phyloP scores from a whole-genome alignment of 2,113 vertebrate genomes.

The Pionites leucogaster region DNA sequence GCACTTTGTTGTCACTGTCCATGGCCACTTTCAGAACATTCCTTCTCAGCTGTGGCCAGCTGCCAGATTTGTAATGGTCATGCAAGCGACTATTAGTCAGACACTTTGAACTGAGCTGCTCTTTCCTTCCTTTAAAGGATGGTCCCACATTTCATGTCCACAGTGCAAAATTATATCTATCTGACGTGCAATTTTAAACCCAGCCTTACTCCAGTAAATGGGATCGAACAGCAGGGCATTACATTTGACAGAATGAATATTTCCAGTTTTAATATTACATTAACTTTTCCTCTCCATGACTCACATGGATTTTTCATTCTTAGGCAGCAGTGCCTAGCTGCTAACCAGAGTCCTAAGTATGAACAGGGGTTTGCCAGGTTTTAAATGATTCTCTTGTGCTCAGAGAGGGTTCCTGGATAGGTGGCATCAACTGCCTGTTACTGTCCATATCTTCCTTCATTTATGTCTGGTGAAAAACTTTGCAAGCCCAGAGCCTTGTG shows the following conservation, averaged over 20 bases:
- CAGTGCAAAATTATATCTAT: slow-evolving; percentile 61
- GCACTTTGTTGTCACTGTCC: background rate
- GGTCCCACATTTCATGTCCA: slow-evolving; percentile 11
- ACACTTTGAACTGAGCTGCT: background rate
- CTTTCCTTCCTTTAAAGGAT: slow-evolving; percentile 17
- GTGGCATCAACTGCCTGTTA: background rate
- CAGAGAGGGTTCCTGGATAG: background rate
- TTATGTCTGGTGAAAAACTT: background rate
- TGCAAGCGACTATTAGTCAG: background rate
- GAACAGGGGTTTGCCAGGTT: background rate
- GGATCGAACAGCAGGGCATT: slow-evolving; percentile 70
- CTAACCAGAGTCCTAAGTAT: background rate
- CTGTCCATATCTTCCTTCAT: background rate
- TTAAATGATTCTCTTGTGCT: background rate
- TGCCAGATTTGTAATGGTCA: background rate
- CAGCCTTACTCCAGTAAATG: slow-evolving; percentile 71
- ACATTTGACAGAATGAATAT: slow-evolving; percentile 59
- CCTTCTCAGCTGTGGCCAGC: background rate
- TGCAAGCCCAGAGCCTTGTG: background rate
- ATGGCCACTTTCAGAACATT: background rate
- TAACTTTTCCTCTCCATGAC: slow-evolving; percentile 28
- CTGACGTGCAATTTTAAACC: slow-evolving; percentile 72
- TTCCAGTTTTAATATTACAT: slow-evolving; percentile 62
- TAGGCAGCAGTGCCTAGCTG: background rate
- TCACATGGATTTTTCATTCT: slow-evolving; percentile 57